Evolutionary conservation across 2,888 invertebrate species (phyloP).

Genomic region (Stramonita haemastoma): DNA sequence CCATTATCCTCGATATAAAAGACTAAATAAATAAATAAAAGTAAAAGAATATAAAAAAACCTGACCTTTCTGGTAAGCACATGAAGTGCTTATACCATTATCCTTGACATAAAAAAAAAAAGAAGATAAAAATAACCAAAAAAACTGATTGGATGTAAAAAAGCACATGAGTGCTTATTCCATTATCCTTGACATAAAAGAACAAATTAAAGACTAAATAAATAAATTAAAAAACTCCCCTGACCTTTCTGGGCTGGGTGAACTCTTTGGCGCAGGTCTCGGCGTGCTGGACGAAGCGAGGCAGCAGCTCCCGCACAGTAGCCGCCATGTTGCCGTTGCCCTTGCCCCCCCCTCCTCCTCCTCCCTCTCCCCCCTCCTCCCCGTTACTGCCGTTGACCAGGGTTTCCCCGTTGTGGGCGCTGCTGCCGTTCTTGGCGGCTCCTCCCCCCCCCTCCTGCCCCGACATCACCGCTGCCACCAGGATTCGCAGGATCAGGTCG

Average conservation of each 20-base stretch:
- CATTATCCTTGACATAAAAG: no score
- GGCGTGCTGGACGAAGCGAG: conserved; percentile 57
- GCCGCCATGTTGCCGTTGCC: conserved; percentile 48
- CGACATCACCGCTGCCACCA: conserved; percentile 71
- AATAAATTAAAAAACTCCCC: no score
- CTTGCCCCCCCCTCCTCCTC: background rate
- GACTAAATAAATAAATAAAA: no score
- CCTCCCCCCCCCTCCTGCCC: conserved; percentile 57
- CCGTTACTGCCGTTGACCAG: conserved; percentile 51
- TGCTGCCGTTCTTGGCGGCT: conserved; percentile 55
- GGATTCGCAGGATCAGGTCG: conserved; percentile 73
- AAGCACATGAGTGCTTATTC: no score
- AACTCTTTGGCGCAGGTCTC: conserved; percentile 44
- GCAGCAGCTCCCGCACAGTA: conserved; percentile 57
- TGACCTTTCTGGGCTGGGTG: conserved; percentile 42
- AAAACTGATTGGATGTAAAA: no score
- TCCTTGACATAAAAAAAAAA: no score
- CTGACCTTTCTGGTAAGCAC: no score
- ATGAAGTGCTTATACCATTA: no score
- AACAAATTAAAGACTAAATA: no score
- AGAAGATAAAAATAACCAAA: no score
- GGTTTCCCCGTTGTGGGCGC: conserved; percentile 78
- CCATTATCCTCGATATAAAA: no score
- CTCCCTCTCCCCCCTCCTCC: background rate
- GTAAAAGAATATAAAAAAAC: no score